phyloP scores from a whole-genome alignment of 2,113 vertebrate genomes.

The Oenanthe oenanthe region DNA sequence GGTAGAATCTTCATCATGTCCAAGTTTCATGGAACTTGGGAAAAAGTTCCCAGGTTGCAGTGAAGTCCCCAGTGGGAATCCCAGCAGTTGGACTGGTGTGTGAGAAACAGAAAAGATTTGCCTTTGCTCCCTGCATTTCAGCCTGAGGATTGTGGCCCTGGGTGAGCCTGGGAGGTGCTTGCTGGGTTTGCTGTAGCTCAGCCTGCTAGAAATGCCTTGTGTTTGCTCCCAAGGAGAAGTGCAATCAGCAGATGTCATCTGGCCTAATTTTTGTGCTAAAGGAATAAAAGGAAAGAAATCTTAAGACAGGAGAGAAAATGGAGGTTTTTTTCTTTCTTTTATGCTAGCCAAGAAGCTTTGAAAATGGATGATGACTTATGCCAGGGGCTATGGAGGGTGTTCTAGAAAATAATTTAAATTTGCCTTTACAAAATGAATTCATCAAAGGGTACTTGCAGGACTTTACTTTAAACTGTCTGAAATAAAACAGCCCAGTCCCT shows the following conservation, averaged over 20 bases:
- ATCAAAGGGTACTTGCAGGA: background rate
- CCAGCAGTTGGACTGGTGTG: background rate
- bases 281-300: background rate
- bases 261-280: background rate
- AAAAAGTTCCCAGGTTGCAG: background rate
- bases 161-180: background rate
- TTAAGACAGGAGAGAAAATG: background rate
- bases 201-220: background rate
- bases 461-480: background rate
- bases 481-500: background rate
- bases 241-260: background rate
- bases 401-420: constrained; percentile 21
- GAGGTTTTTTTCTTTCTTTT: background rate
- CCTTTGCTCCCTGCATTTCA: background rate
- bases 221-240: background rate
- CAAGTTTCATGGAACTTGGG: background rate
- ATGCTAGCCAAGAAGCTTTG: background rate
- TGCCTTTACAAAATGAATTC: background rate
- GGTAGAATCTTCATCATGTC: background rate
- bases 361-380: background rate
- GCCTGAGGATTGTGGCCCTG: background rate
- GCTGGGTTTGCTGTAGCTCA: background rate
- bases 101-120: background rate
- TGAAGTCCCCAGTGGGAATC: background rate
- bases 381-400: background rate